phyloP scores from a whole-genome alignment of 2,888 invertebrate genomes.

The Sericinus montela region DNA sequence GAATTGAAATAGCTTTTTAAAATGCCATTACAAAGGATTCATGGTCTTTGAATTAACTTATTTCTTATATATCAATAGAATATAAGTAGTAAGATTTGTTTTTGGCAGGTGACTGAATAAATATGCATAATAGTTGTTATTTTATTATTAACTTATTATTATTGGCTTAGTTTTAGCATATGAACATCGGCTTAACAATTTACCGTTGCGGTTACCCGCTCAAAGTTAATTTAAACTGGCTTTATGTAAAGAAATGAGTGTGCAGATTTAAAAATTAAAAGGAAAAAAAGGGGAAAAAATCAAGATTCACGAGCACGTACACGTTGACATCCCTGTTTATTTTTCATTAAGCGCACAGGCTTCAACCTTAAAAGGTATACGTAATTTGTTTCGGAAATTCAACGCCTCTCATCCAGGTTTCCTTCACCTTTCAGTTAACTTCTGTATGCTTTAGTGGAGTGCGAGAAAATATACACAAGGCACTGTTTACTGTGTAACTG shows the following conservation, averaged over 20 bases:
- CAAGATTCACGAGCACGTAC: not conserved
- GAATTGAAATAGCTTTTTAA: slow-evolving; percentile 1
- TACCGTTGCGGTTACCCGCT: too few species aligned
- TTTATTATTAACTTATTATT: too few species aligned
- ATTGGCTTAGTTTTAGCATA: too few species aligned
- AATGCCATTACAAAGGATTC: slow-evolving; percentile 2
- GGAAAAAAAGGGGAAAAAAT: not conserved
- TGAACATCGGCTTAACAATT: too few species aligned
- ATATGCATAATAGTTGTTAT: too few species aligned
- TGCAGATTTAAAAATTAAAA: too few species aligned
- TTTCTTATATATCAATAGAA: too few species aligned
- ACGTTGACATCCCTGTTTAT: slow-evolving; percentile 8
- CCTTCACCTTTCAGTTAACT: not conserved
- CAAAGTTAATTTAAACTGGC: too few species aligned
- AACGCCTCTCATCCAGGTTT: slow-evolving; percentile 1
- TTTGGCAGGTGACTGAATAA: too few species aligned
- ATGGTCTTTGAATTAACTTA: too few species aligned
- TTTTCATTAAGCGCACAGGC: slow-evolving; percentile 8
- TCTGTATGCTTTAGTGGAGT: slow-evolving; percentile 4
- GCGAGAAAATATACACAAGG: slow-evolving; percentile 3
- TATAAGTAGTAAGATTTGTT: too few species aligned
- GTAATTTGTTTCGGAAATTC: slow-evolving; percentile 15
- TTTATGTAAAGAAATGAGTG: too few species aligned
- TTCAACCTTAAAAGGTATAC: slow-evolving; percentile 1
- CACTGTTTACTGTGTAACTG: slow-evolving; percentile 7